Evolutionary conservation across 1,140 invertebrate genomes (phyloP), one percentile per base, ranked within the genome.

Genomic region (Teleogryllus occipitalis): DNA sequence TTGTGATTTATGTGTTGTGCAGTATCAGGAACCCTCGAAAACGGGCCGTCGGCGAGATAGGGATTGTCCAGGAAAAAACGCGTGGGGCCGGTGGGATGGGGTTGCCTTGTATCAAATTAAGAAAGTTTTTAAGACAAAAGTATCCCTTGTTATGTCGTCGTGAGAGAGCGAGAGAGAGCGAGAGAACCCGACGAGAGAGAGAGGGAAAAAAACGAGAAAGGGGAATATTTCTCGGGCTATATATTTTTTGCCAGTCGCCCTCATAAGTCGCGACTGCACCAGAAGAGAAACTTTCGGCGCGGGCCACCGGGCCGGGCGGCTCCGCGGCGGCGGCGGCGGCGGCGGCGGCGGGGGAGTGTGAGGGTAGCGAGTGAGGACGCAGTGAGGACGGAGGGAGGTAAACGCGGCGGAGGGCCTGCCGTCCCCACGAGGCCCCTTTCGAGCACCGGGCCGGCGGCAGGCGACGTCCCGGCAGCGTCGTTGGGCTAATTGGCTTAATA

Each of bases 111-210:
- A 65, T 65, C 54, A 65, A 65, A 65, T 65, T 65, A 65, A 65
- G 54, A 65, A 65, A 65, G 54, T 65, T 65, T 65, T 65, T 65
- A 65, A 65, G 54, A 65, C 54, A 65, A 65, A 65, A 65, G 54
- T 65, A 65, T 65, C 54, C 54, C 54, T 65, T 65, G 54, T 65
- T 65, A 65, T 65, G 54, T 65, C 54, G 54, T 18, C 10, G 54
- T 14, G 54, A 65, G 54, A 65, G 10, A 18, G 18, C 10, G 18
- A 39, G 27, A 2, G 27, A 39, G 27, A 39, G 27, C 27, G 27
- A 39, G 27, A 39, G 27, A n/a, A n/a, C n/a, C n/a, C n/a, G 27
- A 39, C 1, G 27, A 39, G 27, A 39, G 27, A 65, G 54, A 65
- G 54, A 65, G 54, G 7, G 10, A 18, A 65, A 65, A 7, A 65